phyloP scores from a whole-genome alignment of 2,888 invertebrate genomes.

The Hermodice carunculata region DNA sequence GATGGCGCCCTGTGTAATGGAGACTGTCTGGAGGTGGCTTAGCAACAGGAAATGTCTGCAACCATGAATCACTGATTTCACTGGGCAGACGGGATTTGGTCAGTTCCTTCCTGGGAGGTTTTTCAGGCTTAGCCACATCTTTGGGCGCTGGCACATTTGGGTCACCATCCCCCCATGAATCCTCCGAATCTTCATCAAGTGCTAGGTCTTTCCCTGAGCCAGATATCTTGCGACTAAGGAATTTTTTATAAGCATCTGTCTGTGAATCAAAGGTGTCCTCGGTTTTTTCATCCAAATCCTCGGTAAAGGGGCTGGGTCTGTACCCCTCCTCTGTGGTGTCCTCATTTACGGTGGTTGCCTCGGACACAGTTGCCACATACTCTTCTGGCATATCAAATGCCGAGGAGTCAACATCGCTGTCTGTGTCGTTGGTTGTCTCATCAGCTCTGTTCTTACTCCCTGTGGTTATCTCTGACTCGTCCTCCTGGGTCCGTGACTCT shows the following conservation, averaged over 20 bases:
- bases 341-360: neutral
- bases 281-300: too few relatives aligned
- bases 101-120: slow-evolving; percentile 12
- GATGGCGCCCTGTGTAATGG: slow-evolving; percentile 41
- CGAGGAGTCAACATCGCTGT: slow-evolving; percentile 10
- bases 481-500: neutral
- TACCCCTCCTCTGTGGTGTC: neutral
- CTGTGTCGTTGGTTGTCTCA: slow-evolving; percentile 12
- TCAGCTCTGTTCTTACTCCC: neutral
- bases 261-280: too few relatives aligned
- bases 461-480: neutral
- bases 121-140: neutral
- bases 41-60: slow-evolving; percentile 50
- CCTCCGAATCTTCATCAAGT: neutral
- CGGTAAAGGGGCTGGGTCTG: too few relatives aligned
- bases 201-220: too few relatives aligned
- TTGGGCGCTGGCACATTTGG: neutral
- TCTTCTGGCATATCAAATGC: neutral
- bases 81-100: slow-evolving; percentile 18
- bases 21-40: slow-evolving; percentile 44
- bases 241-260: too few relatives aligned
- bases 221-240: too few relatives aligned
- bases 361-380: neutral
- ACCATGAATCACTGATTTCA: slow-evolving; percentile 45
- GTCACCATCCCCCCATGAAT: neutral